phyloP scores from a whole-genome alignment of 2,888 invertebrate genomes.

The Ashinkailepas kermadecensis region DNA sequence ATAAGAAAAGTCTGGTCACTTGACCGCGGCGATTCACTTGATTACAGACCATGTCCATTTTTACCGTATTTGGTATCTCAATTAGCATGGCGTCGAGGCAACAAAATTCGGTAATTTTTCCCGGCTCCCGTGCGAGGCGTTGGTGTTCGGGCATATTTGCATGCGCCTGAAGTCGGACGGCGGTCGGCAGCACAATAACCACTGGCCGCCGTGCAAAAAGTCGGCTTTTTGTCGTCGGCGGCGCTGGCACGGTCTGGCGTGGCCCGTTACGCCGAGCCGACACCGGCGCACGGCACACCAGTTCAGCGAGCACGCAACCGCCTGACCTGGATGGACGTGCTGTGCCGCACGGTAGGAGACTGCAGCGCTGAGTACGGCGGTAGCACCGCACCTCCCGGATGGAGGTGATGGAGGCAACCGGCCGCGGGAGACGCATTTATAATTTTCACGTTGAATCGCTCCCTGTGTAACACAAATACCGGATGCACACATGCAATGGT shows the following conservation, averaged over 20 bases:
- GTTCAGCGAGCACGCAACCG: not conserved
- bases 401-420: not conserved
- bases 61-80: not conserved
- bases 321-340: not conserved
- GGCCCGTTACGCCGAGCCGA: not conserved
- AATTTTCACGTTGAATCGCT: no score
- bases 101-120: not conserved
- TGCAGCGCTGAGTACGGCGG: not conserved
- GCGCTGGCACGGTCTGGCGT: not conserved
- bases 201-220: not conserved
- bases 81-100: not conserved
- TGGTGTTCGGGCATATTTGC: not conserved
- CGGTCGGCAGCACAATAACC: not conserved
- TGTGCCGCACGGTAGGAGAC: not conserved
- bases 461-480: no score
- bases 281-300: not conserved
- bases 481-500: no score
- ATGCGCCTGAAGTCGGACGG: not conserved
- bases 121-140: not conserved
- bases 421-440: not conserved
- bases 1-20: no score
- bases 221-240: not conserved
- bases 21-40: not conserved
- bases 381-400: not conserved
- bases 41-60: not conserved